Evolutionary conservation across 2,113 vertebrate species (phyloP), one percentile per base, ranked within the genome.

Genomic region (Carassius gibelio): DNA sequence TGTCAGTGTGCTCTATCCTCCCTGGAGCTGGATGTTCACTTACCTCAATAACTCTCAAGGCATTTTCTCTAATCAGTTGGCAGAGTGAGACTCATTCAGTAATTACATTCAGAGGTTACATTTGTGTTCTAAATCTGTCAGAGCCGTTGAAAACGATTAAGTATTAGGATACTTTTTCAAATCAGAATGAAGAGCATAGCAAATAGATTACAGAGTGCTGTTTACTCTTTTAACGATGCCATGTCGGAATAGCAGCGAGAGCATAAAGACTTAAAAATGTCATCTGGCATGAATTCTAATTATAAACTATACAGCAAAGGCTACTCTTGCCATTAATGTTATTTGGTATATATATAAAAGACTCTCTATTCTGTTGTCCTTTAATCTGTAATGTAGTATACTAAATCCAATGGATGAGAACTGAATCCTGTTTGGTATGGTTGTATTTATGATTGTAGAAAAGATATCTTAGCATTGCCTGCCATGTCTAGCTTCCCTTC

Each of bases 71-170:
- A 83, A 83, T 83, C 81, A 83, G 81, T 72, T 83, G 81, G 81
- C 81, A 71, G 50, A 83, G 68, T 72, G 81, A 83, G 81, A 72
- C 81, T 83, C 81, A 72, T 83, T 83, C 81, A 83, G 81, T 83
- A 72, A 83, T 83, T 83, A 83, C 68, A 72, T 83, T 83, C 81
- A 52, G 81, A 83, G 81, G 81, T 83, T 83, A 83, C 81, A 59
- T 83, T 83, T 83, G 81, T 83, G 81, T 71, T 83, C 81, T 83
- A 83, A 83, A 83, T 83, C 81, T 83, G 81, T 83, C 81, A 83
- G 66, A 72, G 81, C 81, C 52, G 50, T 72, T 72, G 81, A 83
- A 59, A 83, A 72, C 68, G 48, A 83, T 83, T 83, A 82, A 34
- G 81, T 55, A 57, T 83, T 68, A 72, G 68, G 81, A 57, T 72